Base-by-base conservation (phyloP, 2,797 vertebrate genomes). In the Chaunax sp. region DNA sequence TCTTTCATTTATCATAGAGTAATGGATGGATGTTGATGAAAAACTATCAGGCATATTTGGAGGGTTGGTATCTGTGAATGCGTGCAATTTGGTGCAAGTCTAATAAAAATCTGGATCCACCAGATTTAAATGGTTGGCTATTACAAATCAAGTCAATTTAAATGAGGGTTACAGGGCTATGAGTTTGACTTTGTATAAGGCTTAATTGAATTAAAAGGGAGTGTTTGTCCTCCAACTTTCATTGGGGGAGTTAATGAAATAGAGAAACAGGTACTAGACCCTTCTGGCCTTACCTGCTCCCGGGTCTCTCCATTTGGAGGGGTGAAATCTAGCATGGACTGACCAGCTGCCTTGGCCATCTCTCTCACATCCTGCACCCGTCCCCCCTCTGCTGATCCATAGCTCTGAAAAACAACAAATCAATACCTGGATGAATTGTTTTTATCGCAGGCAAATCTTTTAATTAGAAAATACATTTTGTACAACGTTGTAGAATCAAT, bases 281-380 rank as follows among this genome's bases (percentile, higher is more conserved):
- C 41, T 50, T 19, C 16, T 22, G 9, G 20, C 16, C 83, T 56
- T 83, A 98, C 97, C 95, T 98, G 91, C 56, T 95, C 94, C 56
- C 94, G 65, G 0, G 96, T 97, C 91, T 99, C 97, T 68, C 96
- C 97, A 62, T 92, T 86, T 0, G 96, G 91, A 18, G 97, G 96
- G 0, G 96, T 97, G 82, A 96, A 98, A n/a, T 77, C 84, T 23
- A 91, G 93, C 75, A 94, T 93, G 0, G 94, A 87, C 69, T 94
- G 87, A 18, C 95, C 95, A 0, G 94, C 94, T 33, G 92, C 94
- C 73, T 91, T 89, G 64, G 96, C 96, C 96, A 97, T 95, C 15
- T 93, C 92, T 73, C 89, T 96, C 38, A 97, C 50, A 4, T 96
- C 94, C 54, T 92, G 75, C 35, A 97, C 72, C 2, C 82, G 92